Evolutionary conservation across 2,113 vertebrate genomes (phyloP), one percentile per base, ranked within the genome.

Genomic region (Dipodomys merriami): DNA sequence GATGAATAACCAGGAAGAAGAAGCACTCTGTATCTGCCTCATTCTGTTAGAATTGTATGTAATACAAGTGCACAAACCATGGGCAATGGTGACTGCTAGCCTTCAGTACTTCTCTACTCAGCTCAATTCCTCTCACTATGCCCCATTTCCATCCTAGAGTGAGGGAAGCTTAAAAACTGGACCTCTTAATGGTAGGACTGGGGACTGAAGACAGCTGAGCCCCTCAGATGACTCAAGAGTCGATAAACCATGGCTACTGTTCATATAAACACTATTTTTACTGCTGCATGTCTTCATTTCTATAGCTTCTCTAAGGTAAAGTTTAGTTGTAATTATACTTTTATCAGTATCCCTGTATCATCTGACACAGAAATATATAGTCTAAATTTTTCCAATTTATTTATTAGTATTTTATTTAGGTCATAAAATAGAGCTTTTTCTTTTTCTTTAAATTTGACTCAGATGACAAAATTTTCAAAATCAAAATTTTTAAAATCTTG

Each of bases 371-470:
- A 74, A 74, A 86, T 25, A 44, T 27, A 2, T 57, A 19, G n/a
- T 53, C 30, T 8, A 9, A 11, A 46, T 18, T 39, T 86, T 91
- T 46, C 67, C 2, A 53, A 85, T 35, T 53, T 71, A 86, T 53
- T 83, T 83, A 85, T 53, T 83, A 73, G 2, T 23, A 84, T 80
- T 95, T 91, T 86, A 64, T 91, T 86, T 71, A 91, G 19, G 64
- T 83, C 68, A 73, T 44, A 85, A 88, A 86, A 92, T 78, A 33
- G 10, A 74, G 20, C 16, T 62, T 49, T 82, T 90, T 49, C 49
- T 53, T 30, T 19, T 90, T 49, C 49, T 53, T 30, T 19, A 35
- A 92, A 88, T 79, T 15, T 67, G 65, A 82, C 77, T 86, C n/a
- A 89, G 69, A 6, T 69, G 53, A 86, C 20, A 93, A 89, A 94